Evolutionary conservation across 2,113 vertebrate species (phyloP), one percentile per base, ranked within the genome.

Genomic region (Ellobius talpinus): DNA sequence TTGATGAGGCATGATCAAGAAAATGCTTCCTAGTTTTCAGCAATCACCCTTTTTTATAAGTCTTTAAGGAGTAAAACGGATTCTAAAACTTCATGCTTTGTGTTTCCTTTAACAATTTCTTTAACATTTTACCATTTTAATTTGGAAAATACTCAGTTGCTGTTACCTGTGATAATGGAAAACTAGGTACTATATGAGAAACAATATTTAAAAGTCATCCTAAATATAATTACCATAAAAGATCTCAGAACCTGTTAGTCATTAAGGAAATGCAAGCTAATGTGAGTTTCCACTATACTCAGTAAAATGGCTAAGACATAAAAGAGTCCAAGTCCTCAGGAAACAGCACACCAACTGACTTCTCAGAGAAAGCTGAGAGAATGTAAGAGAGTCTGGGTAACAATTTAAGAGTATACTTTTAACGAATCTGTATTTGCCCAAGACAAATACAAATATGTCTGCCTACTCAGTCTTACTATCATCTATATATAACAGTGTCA

Each of bases 171-270:
- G 97, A 98, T 97, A 98, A 98, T 98, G 97, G 98, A 98, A 99
- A 98, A 98, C 97, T 98, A 95, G 97, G 97, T 98, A 98, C 98
- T 98, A 98, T 97, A 98, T 98, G 95, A 98, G 97, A 98, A 98
- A 96, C 63, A 98, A 95, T 94, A 33, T 93, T 82, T 87, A 78
- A 91, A 96, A 94, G 61, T 72, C 61, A 77, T 97, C 93, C 84
- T 70, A 87, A 94, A 66, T 89, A 55, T 36, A 72, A 91, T 5
- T 12, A 78, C 17, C 23, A 78, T 79, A 93, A 86, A 17, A 89
- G 8, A 36, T 19, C 4, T 58, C 73, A 42, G 94, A 94, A 66
- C 50, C 72, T 33, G 61, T 33, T 29, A 86, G 16, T 89, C 58
- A 86, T 33, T 84, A n/a, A 0, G 7, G 4, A 94, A 93, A 89